Percentiles rank a stretch among this genome's conserved stretches.
Conservation (phyloP, 2,797 vertebrate species). For the Poecilia picta region DNA sequence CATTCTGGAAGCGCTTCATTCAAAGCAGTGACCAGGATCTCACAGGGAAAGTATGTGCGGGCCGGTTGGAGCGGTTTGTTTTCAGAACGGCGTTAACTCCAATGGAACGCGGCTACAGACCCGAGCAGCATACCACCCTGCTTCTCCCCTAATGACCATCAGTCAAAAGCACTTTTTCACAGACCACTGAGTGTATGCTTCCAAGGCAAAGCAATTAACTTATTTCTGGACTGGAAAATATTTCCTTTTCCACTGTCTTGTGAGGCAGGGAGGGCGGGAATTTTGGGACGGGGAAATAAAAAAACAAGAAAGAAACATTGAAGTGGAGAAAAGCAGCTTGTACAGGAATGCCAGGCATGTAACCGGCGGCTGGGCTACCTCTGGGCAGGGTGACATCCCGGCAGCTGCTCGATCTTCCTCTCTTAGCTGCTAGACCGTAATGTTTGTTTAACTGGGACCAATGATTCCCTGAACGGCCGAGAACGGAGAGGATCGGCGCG, state of each 20-base stretch:
- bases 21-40: conserved; percentile 52
- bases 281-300: conserved; percentile 24
- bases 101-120: conserved; percentile 65
- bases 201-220: conserved; percentile 63
- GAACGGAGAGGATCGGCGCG: conserved; percentile 34
- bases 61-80: conserved; percentile 69
- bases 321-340: conserved; percentile 58
- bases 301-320: conserved; percentile 29
- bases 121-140: conserved; percentile 60
- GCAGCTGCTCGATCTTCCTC: conserved; percentile 34
- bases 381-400: conserved; percentile 62
- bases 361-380: conserved; percentile 53
- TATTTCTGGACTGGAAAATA: conserved; percentile 75
- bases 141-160: conserved; percentile 66
- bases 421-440: conserved; percentile 46
- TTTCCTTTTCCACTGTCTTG: conserved; percentile 66
- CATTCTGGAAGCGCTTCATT: conserved; percentile 60
- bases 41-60: conserved; percentile 70
- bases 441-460: conserved; percentile 61
- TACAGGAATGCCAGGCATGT: conserved; percentile 73
- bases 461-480: conserved; percentile 50
- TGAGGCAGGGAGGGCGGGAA: conserved; percentile 25
- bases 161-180: conserved; percentile 62
- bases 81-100: conserved; percentile 71
- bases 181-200: conserved; percentile 57